phyloP scores from a whole-genome alignment of 2,113 vertebrate species.

The Anhinga rufa region DNA sequence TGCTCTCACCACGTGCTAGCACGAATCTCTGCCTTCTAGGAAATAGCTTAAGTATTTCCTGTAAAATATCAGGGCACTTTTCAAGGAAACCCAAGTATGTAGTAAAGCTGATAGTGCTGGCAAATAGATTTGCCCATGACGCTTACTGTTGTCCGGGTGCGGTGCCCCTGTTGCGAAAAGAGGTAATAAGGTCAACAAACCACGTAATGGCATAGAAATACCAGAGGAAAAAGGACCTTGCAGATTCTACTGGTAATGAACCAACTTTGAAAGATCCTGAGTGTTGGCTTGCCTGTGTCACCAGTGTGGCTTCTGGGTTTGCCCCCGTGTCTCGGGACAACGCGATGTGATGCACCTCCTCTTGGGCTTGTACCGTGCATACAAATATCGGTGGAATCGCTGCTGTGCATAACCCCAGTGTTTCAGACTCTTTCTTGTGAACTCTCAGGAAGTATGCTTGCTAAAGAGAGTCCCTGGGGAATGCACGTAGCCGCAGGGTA shows the following conservation, averaged over 20 bases:
- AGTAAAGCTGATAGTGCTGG: neutral
- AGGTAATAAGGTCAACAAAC: neutral
- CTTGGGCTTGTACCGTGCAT: rapidly evolving
- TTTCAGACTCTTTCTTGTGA: neutral
- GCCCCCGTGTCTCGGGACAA: neutral
- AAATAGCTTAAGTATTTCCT: neutral
- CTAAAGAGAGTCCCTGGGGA: neutral
- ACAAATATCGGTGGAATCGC: neutral
- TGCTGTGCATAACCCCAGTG: neutral
- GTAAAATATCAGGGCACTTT: neutral
- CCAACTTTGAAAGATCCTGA: neutral
- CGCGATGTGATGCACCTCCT: neutral
- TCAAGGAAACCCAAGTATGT: neutral
- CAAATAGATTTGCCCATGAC: neutral
- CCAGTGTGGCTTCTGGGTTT: neutral
- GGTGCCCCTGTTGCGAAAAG: neutral
- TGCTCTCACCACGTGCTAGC: neutral
- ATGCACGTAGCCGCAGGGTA: neutral
- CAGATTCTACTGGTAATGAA: neutral
- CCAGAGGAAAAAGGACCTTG: neutral
- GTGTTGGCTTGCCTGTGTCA: neutral
- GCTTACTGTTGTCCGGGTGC: neutral
- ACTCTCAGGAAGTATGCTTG: neutral
- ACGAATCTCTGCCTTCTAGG: neutral
- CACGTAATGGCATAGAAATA: neutral